Base-by-base conservation (phyloP, 2,888 invertebrate species). In the Gymnoscelis rufifasciata region DNA sequence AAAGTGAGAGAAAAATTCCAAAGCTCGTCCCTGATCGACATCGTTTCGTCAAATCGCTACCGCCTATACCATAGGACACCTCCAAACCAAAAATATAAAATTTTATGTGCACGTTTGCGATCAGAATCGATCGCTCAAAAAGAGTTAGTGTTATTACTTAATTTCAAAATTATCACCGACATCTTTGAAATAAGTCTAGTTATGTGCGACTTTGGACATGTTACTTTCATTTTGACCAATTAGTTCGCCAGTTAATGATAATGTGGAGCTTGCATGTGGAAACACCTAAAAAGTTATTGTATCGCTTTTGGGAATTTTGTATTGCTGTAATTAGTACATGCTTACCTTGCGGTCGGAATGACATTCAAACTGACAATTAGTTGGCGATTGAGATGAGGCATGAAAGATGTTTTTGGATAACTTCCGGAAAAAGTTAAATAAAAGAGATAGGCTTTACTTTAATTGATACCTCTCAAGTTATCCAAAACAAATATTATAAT, bases 111-210 rank as follows among this genome's bases (percentile, higher is more conserved):
- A 69, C 64, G 71, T 66, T 68, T 66, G 68, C 66, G 71, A 75
- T 69, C 71, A 67, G 60, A 75, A 35, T 73, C 66, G 74, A 60
- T 68, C 68, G 68, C 74, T 74, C 62, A 71, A 65, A 67, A 65
- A 74, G 72, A 78, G 66, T 80, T 81, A 86, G 75, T 81, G 86
- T 87, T 86, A 87, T 84, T 80, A 78, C 87, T 87, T 86, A 81
- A 87, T 87, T 87, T 77, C 62, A 64, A 69, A 70, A 73, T 78
- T 79, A 83, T 81, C 78, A 64, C 70, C 71, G 74, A 75, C 70
- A 75, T 73, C 45, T 45, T 44, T 41, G 26, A 31, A 45, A 49
- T 19, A 13, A 24, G 11, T 29, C 44, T 50, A 50, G 42, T 45
- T 30, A 3, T 4, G 14, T 10, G 13, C 30, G 29, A 30, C 11